Evolutionary conservation across 2,888 invertebrate genomes (phyloP).

Genomic region (Steromphala cineraria): DNA sequence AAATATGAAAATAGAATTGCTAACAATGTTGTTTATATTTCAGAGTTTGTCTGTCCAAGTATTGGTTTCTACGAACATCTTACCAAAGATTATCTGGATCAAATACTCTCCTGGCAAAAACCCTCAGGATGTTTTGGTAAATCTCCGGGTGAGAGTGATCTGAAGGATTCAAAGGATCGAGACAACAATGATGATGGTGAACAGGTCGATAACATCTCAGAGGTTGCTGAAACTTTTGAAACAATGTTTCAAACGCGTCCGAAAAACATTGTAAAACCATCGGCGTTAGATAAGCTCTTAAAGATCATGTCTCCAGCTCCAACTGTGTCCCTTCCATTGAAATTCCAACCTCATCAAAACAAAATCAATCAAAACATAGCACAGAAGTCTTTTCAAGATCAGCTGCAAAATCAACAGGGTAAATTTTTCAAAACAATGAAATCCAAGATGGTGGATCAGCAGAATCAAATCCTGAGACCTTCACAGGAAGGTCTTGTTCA

Average conservation of each 20-base stretch:
- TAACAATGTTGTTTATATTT: conserved; percentile 1
- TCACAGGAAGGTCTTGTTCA: too few species aligned
- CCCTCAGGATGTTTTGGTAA: conserved; percentile 68
- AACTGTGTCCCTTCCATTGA: background rate
- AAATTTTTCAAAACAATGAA: background rate
- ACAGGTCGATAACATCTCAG: background rate
- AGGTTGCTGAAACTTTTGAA: background rate
- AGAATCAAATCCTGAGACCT: too few species aligned
- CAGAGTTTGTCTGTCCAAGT: conserved; percentile 73
- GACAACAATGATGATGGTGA: background rate
- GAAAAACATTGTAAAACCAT: background rate
- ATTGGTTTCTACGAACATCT: conserved; percentile 72
- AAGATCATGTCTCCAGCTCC: too few species aligned
- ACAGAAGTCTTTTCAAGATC: background rate
- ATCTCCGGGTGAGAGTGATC: background rate
- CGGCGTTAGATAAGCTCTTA: background rate
- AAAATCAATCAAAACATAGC: background rate
- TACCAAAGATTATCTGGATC: conserved; percentile 63
- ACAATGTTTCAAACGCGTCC: background rate
- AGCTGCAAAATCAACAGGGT: background rate
- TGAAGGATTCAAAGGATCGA: conserved; percentile 1
- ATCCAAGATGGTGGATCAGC: too few species aligned
- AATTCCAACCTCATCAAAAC: background rate
- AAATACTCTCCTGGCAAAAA: conserved; percentile 70
- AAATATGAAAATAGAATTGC: background rate